Evolutionary conservation across 2,888 invertebrate genomes (phyloP).

Genomic region (Cheilosia urbana): DNA sequence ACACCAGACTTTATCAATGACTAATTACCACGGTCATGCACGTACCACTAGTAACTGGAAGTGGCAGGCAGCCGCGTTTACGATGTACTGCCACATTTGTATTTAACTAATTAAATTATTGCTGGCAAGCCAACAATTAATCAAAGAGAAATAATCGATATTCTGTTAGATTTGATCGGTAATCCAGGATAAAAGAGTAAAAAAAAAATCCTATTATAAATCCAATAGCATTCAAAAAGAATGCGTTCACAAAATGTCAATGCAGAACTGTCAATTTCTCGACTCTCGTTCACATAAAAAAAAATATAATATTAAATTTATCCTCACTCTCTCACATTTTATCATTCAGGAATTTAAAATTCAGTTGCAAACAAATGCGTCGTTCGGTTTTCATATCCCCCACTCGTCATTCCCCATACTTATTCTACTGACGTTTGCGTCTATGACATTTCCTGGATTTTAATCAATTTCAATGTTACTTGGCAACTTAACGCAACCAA

Average conservation of each 20-base stretch:
- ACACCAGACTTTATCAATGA: too few relatives aligned
- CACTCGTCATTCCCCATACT: background rate
- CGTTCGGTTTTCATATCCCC: slow-evolving; percentile 1
- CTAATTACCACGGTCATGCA: too few relatives aligned
- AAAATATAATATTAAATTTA: background rate
- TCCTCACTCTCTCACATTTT: background rate
- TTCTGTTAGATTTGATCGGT: too few relatives aligned
- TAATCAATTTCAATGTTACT: slow-evolving; percentile 35
- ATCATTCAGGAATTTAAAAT: slow-evolving; percentile 7
- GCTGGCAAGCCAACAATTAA: too few relatives aligned
- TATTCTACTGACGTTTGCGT: slow-evolving; percentile 32
- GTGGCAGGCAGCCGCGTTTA: too few relatives aligned
- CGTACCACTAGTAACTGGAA: too few relatives aligned
- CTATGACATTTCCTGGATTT: slow-evolving; percentile 39
- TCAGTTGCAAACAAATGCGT: slow-evolving; percentile 19
- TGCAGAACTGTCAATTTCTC: slow-evolving; percentile 6
- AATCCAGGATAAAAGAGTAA: background rate
- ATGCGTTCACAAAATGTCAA: background rate
- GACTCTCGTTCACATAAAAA: slow-evolving; percentile 13
- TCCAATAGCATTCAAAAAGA: background rate
- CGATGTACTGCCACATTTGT: too few relatives aligned
- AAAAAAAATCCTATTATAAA: too few relatives aligned
- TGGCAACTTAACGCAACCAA: slow-evolving; percentile 14
- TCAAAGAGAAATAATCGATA: too few relatives aligned
- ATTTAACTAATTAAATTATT: too few relatives aligned